Percentiles rank a stretch among this genome's conserved stretches.
Evolutionary conservation across 2,888 invertebrate genomes (phyloP).

Genomic region (Prosapia bicincta): DNA sequence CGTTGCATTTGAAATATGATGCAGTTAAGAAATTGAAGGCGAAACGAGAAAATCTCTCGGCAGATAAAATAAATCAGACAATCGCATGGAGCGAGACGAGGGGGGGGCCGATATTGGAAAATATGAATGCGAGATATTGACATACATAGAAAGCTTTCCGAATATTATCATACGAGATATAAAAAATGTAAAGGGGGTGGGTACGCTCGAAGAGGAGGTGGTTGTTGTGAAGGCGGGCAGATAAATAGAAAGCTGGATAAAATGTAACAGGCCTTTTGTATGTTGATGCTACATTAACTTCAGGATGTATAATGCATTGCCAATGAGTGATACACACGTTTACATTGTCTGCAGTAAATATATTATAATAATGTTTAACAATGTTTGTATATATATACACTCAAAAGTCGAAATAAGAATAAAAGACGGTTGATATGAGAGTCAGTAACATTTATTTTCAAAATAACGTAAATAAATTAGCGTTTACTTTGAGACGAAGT

Average conservation of each 20-base stretch:
- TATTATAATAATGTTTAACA: no score
- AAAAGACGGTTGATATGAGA: no score
- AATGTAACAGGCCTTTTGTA: not conserved
- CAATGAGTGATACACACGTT: no score
- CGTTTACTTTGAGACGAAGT: no score
- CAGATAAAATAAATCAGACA: conserved; percentile 2
- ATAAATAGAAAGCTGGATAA: not conserved
- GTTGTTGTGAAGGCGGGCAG: not conserved
- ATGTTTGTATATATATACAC: no score
- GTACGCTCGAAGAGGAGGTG: not conserved
- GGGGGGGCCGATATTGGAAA: conserved; percentile 19
- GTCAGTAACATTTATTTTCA: no score
- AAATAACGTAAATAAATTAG: no score
- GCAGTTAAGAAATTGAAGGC: not conserved
- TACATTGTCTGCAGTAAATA: no score
- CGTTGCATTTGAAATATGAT: not conserved
- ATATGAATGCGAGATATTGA: conserved; percentile 26
- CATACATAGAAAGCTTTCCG: conserved; percentile 26
- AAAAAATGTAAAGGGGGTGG: conserved; percentile 1
- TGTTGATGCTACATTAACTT: no score
- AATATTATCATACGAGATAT: conserved; percentile 23
- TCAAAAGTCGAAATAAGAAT: no score
- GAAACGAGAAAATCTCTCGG: not conserved
- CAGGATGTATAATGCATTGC: no score
- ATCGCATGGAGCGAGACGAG: not conserved